phyloP scores from a whole-genome alignment of 2,113 vertebrate species.

The Caranx melampygus region DNA sequence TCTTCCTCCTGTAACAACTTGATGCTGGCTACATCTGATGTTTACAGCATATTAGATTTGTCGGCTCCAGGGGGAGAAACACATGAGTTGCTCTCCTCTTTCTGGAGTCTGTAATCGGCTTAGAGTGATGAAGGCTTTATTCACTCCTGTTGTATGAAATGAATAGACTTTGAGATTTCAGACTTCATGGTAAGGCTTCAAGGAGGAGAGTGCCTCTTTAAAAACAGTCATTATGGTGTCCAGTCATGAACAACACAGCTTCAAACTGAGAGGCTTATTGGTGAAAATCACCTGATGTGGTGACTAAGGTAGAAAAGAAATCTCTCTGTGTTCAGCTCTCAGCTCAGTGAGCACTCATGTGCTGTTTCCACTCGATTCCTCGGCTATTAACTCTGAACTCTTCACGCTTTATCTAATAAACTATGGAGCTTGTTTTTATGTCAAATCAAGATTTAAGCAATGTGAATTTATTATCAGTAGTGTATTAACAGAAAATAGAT shows the following conservation, averaged over 20 bases:
- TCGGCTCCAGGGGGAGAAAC: slow-evolving; percentile 20
- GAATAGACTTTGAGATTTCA: slow-evolving; percentile 26
- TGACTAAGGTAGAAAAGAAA: background rate
- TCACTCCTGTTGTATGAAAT: slow-evolving; percentile 41
- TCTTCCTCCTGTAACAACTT: background rate
- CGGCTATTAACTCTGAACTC: too few species aligned
- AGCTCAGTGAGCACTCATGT: slow-evolving; percentile 13
- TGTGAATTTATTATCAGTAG: too few species aligned
- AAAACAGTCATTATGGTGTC: slow-evolving; percentile 14
- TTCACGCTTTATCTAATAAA: too few species aligned
- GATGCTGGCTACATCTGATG: background rate
- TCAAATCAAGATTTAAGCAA: background rate
- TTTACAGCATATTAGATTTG: slow-evolving; percentile 24
- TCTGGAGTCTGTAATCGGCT: slow-evolving; percentile 51
- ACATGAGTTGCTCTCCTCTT: slow-evolving; percentile 14
- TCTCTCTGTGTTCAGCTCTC: background rate
- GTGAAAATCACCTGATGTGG: background rate
- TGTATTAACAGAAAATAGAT: too few species aligned
- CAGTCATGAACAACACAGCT: background rate
- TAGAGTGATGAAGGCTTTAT: slow-evolving; percentile 47
- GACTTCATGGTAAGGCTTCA: slow-evolving; percentile 6
- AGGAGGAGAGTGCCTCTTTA: background rate
- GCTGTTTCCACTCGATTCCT: background rate
- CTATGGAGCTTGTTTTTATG: too few species aligned
- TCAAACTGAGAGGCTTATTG: background rate